Base-by-base conservation (phyloP, 2,113 vertebrate species). In the Mugil cephalus region DNA sequence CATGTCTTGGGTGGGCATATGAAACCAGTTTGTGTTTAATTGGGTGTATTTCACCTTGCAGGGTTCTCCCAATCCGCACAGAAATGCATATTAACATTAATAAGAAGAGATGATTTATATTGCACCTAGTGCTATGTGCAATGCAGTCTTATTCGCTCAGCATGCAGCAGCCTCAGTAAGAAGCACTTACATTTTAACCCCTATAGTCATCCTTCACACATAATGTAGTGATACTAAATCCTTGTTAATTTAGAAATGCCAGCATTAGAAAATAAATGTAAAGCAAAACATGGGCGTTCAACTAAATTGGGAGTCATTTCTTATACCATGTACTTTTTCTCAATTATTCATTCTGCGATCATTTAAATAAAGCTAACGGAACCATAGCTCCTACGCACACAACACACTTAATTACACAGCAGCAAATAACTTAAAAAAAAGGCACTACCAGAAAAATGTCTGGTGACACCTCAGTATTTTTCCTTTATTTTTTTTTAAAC, bases 81-180 rank as follows among this genome's bases (percentile, higher is more conserved):
- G 52, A 69, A 62, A 67, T 78, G 69, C 64, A 76, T 79, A 74
- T 81, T 46, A 61, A 39, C 53, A 51, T 61, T 17, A 17, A 48
- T 62, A 17, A 17, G 54, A 73, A 85, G 17, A 45, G 36, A 15
- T 1, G 1, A 51, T 42, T 51, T 15, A 24, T 50, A 34, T 12
- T 24, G 14, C 58, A 34, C 40, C 35, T 40, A 15, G 10, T 24
- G 19, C 38, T 40, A 5, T 51, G 35, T 76, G 35, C 40, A 50
- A 77, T 67, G 11, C 59, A 46, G 53, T 38, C 47, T 39, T 55
- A 51, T 60, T 50, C 60, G 18, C 50, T 72, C 58, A 43, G 47
- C 21, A 39, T 60, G 59, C 30, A 46, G 48, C 21, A 43, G 24
- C 12, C 17, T 6, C 18, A 39, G 45, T 74, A 64, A 38, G 11